A percentile compares a stretch with the other conserved stretches of the same genome.
These are phyloP conservation scores for Sapajus apella DNA, from an alignment of 2,113 vertebrate genomes.

Conservation along the genomic window DNA sequence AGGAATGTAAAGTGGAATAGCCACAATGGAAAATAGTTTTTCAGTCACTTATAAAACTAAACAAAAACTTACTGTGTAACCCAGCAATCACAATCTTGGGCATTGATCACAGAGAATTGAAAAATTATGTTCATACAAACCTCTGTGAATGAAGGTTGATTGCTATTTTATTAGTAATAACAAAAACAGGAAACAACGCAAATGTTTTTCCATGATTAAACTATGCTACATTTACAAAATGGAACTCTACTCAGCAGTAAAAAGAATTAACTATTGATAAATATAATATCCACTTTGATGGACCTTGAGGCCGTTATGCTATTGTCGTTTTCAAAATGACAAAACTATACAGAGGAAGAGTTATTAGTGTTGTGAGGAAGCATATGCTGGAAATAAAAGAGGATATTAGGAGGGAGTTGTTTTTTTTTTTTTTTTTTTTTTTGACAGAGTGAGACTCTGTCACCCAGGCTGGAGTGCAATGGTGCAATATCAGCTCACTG, in stretches of 20 bases:
- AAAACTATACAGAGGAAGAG: not conserved
- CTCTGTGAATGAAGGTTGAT: not conserved
- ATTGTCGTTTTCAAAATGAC: not conserved
- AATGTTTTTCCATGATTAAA: not conserved
- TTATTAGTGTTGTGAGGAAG: not conserved
- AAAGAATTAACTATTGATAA: not conserved
- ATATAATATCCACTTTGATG: too few species aligned
- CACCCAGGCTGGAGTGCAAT: too few species aligned
- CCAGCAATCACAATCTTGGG: not conserved
- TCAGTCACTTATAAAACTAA: not conserved
- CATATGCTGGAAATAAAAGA: not conserved
- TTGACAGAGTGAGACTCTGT: too few species aligned
- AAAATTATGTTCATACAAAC: not conserved
- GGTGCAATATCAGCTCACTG: too few species aligned
- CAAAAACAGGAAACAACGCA: not conserved
- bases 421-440: too few species aligned
- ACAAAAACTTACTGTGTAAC: not conserved
- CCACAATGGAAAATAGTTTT: not conserved
- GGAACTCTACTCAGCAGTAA: not conserved
- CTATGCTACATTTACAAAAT: not conserved
- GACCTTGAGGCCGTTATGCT: not conserved
- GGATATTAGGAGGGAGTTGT: not conserved
- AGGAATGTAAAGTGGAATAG: not conserved
- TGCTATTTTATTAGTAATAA: not conserved
- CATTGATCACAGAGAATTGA: not conserved